Conservation (phyloP, 2,797 vertebrate species). For the Sebastes alutus region DNA sequence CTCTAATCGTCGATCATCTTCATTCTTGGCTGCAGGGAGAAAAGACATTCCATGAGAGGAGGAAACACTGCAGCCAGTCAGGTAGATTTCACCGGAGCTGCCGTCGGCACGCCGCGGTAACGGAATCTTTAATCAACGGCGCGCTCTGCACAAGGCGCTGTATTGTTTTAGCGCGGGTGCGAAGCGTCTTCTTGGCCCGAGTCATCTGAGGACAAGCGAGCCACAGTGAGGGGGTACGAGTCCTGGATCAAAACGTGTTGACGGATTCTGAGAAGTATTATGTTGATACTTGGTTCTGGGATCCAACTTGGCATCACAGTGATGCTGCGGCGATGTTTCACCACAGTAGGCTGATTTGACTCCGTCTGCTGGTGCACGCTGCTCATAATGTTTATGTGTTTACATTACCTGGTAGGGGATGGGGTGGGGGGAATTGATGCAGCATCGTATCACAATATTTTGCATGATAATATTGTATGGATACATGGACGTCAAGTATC, state of each 20-base stretch:
- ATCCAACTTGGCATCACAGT: background rate
- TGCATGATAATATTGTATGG: no score
- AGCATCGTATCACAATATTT: no score
- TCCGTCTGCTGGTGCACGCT: background rate
- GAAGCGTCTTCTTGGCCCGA: background rate
- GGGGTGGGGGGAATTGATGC: no score
- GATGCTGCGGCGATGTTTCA: background rate
- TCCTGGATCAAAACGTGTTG: conserved; percentile 43
- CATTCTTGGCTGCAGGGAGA: conserved; percentile 88
- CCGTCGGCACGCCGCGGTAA: conserved; percentile 13
- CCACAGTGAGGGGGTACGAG: background rate
- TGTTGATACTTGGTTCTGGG: conserved; percentile 5
- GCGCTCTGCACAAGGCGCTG: conserved; percentile 41
- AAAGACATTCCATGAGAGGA: conserved; percentile 58
- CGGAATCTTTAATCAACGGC: conserved; percentile 38
- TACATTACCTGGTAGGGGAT: background rate
- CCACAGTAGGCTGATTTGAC: background rate
- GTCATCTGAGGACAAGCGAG: conserved; percentile 37
- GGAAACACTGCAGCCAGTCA: conserved; percentile 43
- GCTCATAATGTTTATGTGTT: background rate
- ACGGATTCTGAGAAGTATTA: conserved; percentile 31
- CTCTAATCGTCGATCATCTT: conserved; percentile 90
- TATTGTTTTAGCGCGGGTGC: conserved; percentile 40
- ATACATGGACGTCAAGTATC: no score
- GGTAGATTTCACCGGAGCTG: conserved; percentile 51